Conservation (phyloP, 2,797 vertebrate genomes). For the Ibycter americanus region DNA sequence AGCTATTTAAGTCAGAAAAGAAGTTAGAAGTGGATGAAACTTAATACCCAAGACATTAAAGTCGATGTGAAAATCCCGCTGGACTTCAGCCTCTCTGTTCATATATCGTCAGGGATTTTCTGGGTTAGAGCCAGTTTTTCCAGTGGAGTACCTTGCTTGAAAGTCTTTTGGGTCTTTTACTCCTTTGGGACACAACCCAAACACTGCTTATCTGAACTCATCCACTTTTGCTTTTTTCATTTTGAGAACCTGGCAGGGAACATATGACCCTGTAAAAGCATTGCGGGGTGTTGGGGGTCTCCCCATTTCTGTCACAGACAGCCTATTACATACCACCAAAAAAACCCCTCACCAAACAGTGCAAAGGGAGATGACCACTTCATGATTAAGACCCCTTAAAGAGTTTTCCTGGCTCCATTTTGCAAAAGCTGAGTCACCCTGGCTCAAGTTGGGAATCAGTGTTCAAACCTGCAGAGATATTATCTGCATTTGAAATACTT, state of each 20-base stretch:
- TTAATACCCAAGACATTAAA: background rate
- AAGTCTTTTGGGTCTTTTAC: background rate
- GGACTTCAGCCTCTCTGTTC: background rate
- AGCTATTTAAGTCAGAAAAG: background rate
- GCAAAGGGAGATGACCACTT: background rate
- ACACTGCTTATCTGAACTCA: background rate
- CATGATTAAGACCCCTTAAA: background rate
- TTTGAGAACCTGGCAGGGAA: background rate
- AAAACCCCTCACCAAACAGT: too few relatives aligned
- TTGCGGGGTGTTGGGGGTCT: background rate
- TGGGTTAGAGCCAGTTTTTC: background rate
- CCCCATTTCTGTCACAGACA: background rate
- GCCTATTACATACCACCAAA: background rate
- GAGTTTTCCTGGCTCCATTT: slow-evolving; percentile 45
- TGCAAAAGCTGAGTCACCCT: background rate
- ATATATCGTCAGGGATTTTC: background rate
- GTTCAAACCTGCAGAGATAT: slow-evolving; percentile 41
- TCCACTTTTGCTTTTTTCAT: background rate
- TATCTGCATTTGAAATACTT: background rate
- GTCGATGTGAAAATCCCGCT: background rate
- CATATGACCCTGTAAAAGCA: background rate
- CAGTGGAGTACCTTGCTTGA: background rate
- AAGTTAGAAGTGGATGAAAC: background rate
- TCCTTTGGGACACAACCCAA: background rate
- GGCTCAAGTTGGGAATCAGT: background rate